These are phyloP conservation scores for Euclidia mi DNA, from an alignment of 2,888 invertebrate species.

Conservation along the genomic window DNA sequence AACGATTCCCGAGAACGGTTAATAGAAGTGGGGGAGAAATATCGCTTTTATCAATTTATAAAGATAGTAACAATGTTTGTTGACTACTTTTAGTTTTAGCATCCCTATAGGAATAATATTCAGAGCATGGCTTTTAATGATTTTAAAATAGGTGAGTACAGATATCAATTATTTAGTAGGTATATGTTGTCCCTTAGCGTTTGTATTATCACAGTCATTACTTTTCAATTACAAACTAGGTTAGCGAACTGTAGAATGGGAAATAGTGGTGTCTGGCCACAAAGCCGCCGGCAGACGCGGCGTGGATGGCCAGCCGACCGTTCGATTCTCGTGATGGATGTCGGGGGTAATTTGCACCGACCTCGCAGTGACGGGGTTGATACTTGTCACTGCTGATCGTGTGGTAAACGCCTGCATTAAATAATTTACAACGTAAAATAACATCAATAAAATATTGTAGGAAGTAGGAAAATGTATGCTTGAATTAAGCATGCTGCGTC, in stretches of 20 bases:
- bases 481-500: no score
- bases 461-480: no score
- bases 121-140: no score
- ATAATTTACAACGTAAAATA: no score
- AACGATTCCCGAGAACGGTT: slow-evolving; percentile 76
- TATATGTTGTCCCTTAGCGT: no score
- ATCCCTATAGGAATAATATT: background rate
- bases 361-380: slow-evolving; percentile 27
- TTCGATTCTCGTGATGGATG: slow-evolving; percentile 67
- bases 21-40: slow-evolving; percentile 73
- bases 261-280: slow-evolving; percentile 19
- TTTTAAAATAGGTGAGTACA: no score
- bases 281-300: slow-evolving; percentile 33
- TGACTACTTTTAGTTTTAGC: background rate
- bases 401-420: background rate
- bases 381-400: slow-evolving; percentile 4
- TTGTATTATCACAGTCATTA: slow-evolving; percentile 11
- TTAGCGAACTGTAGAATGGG: slow-evolving; percentile 17
- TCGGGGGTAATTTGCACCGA: slow-evolving; percentile 60
- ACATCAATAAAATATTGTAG: no score
- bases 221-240: slow-evolving; percentile 3
- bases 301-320: slow-evolving; percentile 36
- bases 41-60: slow-evolving; percentile 39
- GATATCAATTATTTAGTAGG: no score
- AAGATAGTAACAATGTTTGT: background rate